Evolutionary conservation across 2,888 invertebrate species (phyloP), one percentile per base, ranked within the genome.

Genomic region (Heterodera filipjevi): DNA sequence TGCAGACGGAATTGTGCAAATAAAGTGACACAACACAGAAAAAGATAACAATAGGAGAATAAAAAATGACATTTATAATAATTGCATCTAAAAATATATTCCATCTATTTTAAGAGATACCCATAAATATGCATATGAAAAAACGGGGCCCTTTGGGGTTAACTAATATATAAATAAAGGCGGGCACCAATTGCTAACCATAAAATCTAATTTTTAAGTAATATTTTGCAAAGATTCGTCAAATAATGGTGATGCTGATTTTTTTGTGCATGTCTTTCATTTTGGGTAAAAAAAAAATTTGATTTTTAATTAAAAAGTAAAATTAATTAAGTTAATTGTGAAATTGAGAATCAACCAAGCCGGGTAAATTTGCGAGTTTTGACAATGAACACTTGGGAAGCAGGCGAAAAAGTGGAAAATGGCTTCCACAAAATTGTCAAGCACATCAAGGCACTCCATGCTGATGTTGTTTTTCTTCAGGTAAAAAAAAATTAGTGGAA

Each of bases 371-470:
- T 77, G 30, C 44, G 77, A 6, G 66, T 84, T 19, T 77, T 84
- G 80, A 82, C 82, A 6, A 82, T 84, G 74, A 84, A 84, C 66
- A 84, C 74, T n/a, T 84, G 82, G 83, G 32, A 73, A 5, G 71
- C 76, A 27, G 84, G 84, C 16, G 46, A 5, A 30, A 22, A 70
- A 6, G 84, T 84, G 16, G 44, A 77, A 12, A 74, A 84, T 59
- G 84, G 84, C 2, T 35, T 82, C 32, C 10, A 49, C 59, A 84
- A 84, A 75, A 81, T 84, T 39, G 81, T 83, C 32, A 77, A 81
- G 32, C 84, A 84, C 66, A 85, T 84, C 30, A 27, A 64, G 35
- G 32, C 72, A 16, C 66, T 82, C 16, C 66, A 84, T 44, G 80
- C 84, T 8, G 84, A 84, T 66, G 64, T 84, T 32, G 81, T 84